These are phyloP conservation scores for Kryptolebias ocellatus DNA, from an alignment of 2,797 vertebrate species.

Conservation along the genomic window DNA sequence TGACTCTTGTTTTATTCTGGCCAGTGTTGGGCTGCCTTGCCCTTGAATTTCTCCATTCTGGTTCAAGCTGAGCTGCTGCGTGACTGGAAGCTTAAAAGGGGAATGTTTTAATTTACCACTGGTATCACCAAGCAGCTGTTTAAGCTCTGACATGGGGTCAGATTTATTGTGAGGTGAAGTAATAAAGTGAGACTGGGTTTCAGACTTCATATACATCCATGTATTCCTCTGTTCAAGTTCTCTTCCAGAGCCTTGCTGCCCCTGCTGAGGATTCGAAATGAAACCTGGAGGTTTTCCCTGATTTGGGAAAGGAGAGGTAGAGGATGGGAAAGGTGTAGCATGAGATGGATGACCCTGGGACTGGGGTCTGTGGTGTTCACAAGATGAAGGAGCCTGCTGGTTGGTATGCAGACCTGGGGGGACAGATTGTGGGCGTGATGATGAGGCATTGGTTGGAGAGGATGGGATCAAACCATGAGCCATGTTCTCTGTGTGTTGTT, in stretches of 20 bases:
- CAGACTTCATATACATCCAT: slow-evolving; percentile 78
- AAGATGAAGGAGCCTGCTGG: slow-evolving; percentile 69
- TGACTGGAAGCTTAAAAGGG: slow-evolving; percentile 86
- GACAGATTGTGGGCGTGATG: slow-evolving; percentile 78
- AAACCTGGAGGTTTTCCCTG: slow-evolving; percentile 69
- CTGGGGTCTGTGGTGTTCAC: slow-evolving; percentile 81
- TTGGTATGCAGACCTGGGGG: slow-evolving; percentile 78
- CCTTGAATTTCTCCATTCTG: slow-evolving; percentile 69
- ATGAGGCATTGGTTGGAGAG: slow-evolving; percentile 58
- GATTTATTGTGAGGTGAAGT: slow-evolving; percentile 69
- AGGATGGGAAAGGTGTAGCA: slow-evolving; percentile 76
- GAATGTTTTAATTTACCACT: slow-evolving; percentile 85
- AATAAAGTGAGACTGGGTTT: slow-evolving; percentile 69
- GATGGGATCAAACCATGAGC: slow-evolving; percentile 55
- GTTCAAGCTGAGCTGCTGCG: slow-evolving; percentile 68
- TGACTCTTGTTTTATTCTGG: slow-evolving; percentile 80
- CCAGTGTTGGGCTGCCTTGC: slow-evolving; percentile 57
- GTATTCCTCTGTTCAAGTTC: slow-evolving; percentile 73
- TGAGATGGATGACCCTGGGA: slow-evolving; percentile 77
- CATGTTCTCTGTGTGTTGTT: slow-evolving; percentile 61
- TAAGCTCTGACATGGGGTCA: slow-evolving; percentile 95
- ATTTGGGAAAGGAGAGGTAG: slow-evolving; percentile 80
- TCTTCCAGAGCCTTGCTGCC: slow-evolving; percentile 63
- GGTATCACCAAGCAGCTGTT: slow-evolving; percentile 90
- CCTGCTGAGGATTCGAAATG: slow-evolving; percentile 74